A percentile compares a stretch with the other conserved stretches of the same genome.
Evolutionary conservation across 1,140 invertebrate genomes (phyloP).

Genomic region (Pseudomyrmex gracilis): DNA sequence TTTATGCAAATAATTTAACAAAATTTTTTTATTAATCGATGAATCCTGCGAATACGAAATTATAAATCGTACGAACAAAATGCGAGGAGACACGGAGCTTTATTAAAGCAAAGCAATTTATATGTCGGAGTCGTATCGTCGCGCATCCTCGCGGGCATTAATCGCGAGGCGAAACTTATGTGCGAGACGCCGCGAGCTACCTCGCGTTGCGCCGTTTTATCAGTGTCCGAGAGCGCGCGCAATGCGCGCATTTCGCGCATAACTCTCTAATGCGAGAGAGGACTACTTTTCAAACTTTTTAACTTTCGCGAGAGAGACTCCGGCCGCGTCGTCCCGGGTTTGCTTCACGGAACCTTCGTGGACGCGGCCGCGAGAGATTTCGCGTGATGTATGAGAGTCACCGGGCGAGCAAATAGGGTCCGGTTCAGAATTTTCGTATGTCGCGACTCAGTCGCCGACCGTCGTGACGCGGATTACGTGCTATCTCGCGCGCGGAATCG

Average conservation of each 20-base stretch:
- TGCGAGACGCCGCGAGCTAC: slow-evolving; percentile 62
- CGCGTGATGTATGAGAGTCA: slow-evolving; percentile 68
- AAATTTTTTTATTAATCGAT: slow-evolving; percentile 4
- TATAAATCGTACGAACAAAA: not conserved
- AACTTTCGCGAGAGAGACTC: slow-evolving; percentile 48
- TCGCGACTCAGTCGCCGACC: slow-evolving; percentile 62
- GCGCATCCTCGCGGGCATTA: slow-evolving; percentile 48
- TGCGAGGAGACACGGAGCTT: slow-evolving; percentile 3
- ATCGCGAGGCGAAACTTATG: slow-evolving; percentile 48
- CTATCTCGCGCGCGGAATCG: slow-evolving; percentile 54
- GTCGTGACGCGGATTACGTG: slow-evolving; percentile 63
- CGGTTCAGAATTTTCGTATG: slow-evolving; percentile 70
- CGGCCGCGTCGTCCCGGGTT: slow-evolving; percentile 17
- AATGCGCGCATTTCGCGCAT: slow-evolving; percentile 71
- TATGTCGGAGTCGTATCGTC: slow-evolving; percentile 41
- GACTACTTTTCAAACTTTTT: slow-evolving; percentile 80
- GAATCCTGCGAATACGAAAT: not conserved
- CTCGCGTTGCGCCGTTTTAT: slow-evolving; percentile 71
- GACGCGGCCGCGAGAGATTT: slow-evolving; percentile 41
- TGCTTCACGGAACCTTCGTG: slow-evolving; percentile 33
- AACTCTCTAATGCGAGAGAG: slow-evolving; percentile 70
- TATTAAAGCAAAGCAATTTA: slow-evolving; percentile 50
- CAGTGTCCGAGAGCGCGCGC: slow-evolving; percentile 69
- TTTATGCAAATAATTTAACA: not conserved
- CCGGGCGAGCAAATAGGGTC: slow-evolving; percentile 59